These are phyloP conservation scores for Ceratoteleas bidentatus DNA, from an alignment of 1,140 invertebrate species.

Conservation along the genomic window DNA sequence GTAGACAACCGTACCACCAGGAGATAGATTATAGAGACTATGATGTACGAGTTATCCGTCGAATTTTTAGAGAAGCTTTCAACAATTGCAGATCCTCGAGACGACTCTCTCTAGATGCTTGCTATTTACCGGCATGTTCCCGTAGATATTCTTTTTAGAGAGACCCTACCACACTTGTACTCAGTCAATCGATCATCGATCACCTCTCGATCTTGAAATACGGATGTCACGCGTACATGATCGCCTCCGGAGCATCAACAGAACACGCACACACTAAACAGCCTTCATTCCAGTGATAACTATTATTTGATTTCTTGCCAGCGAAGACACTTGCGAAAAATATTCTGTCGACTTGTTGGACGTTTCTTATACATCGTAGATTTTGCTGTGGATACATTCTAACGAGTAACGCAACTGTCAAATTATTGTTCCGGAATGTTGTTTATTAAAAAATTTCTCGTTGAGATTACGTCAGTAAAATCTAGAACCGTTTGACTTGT, in stretches of 20 bases:
- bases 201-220: conserved; percentile 62
- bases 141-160: conserved; percentile 77
- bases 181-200: conserved; percentile 71
- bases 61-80: conserved; percentile 62
- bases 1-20: conserved; percentile 48
- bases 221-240: conserved; percentile 60
- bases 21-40: conserved; percentile 54
- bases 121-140: conserved; percentile 79
- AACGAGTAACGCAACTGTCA: neutral
- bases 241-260: conserved; percentile 52
- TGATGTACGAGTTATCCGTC: conserved; percentile 56
- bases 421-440: too few relatives aligned
- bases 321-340: conserved; percentile 59
- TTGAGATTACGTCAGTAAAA: neutral
- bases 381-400: conserved; percentile 41
- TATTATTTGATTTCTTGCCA: conserved; percentile 32
- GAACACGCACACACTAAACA: conserved; percentile 37
- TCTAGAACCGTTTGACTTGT: neutral
- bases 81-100: conserved; percentile 66
- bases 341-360: conserved; percentile 59
- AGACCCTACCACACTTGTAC: conserved; percentile 73
- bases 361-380: conserved; percentile 47
- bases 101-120: conserved; percentile 77
- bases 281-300: conserved; percentile 30
- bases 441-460: neutral